These are phyloP conservation scores for Epirrhoe tristata DNA, from an alignment of 2,888 invertebrate genomes.

Conservation along the genomic window DNA sequence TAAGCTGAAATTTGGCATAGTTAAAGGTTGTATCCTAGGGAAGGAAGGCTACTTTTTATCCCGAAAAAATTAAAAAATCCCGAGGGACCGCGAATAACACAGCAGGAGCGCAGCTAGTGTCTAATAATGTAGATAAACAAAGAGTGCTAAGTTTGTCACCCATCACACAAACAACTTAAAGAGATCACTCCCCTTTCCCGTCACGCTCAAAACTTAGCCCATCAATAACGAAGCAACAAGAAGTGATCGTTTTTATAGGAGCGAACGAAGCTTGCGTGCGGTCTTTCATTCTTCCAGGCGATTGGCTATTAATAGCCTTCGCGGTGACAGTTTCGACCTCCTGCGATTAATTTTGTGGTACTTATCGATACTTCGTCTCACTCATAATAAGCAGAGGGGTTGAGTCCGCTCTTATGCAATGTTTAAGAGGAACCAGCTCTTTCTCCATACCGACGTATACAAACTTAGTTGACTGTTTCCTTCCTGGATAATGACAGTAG, in stretches of 20 bases:
- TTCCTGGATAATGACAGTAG: no score
- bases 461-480: no score
- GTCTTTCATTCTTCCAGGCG: slow-evolving; percentile 28
- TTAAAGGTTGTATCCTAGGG: no score
- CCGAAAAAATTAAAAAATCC: no score
- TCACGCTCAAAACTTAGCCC: slow-evolving; percentile 23
- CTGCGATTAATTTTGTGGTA: slow-evolving; percentile 7
- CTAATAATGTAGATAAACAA: no score
- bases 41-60: no score
- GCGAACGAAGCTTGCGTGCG: slow-evolving; percentile 31
- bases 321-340: slow-evolving; percentile 36
- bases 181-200: slow-evolving; percentile 17
- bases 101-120: no score
- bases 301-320: slow-evolving; percentile 36
- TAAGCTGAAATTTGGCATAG: no score
- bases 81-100: no score
- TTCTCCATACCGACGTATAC: no score
- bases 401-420: background rate
- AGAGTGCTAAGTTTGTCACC: background rate
- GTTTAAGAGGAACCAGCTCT: no score
- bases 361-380: background rate
- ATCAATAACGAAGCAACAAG: slow-evolving; percentile 20
- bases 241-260: slow-evolving; percentile 16
- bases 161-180: slow-evolving; percentile 7
- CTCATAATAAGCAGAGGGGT: no score